Evolutionary conservation across 2,888 invertebrate genomes (phyloP).

Genomic region (Spisula subtruncata): DNA sequence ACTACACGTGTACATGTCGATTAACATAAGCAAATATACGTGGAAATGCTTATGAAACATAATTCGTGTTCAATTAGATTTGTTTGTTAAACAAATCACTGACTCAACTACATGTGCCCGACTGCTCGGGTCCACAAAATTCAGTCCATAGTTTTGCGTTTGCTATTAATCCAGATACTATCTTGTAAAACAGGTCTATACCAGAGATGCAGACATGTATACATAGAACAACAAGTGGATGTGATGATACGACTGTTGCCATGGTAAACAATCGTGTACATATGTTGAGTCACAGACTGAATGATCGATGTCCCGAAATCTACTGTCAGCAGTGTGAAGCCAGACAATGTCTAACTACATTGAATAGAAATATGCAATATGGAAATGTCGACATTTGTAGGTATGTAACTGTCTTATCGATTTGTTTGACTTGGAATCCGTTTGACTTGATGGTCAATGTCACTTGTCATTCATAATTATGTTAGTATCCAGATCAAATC

Average conservation of each 20-base stretch:
- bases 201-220: slow-evolving; percentile 63
- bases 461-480: too few species aligned
- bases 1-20: too few species aligned
- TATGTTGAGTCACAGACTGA: slow-evolving; percentile 43
- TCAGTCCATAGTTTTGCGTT: not conserved
- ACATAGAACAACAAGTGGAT: slow-evolving; percentile 53
- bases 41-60: too few species aligned
- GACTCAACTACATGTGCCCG: too few species aligned
- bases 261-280: slow-evolving; percentile 31
- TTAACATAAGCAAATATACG: too few species aligned
- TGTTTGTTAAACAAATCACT: too few species aligned
- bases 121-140: too few species aligned
- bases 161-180: not conserved
- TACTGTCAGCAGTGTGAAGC: slow-evolving; percentile 63
- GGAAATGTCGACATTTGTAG: slow-evolving; percentile 57
- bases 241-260: slow-evolving; percentile 48
- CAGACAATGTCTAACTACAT: slow-evolving; percentile 50
- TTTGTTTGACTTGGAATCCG: too few species aligned
- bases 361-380: slow-evolving; percentile 50
- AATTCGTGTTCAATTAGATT: too few species aligned
- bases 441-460: too few species aligned
- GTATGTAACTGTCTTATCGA: slow-evolving; percentile 40
- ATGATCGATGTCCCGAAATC: slow-evolving; percentile 61
- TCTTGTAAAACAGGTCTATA: slow-evolving; percentile 41
- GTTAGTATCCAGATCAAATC: too few species aligned